A percentile compares a stretch with the other conserved stretches of the same genome.
These are phyloP conservation scores for Neuroterus valhalla DNA, from an alignment of 1,140 invertebrate genomes.

Conservation along the genomic window DNA sequence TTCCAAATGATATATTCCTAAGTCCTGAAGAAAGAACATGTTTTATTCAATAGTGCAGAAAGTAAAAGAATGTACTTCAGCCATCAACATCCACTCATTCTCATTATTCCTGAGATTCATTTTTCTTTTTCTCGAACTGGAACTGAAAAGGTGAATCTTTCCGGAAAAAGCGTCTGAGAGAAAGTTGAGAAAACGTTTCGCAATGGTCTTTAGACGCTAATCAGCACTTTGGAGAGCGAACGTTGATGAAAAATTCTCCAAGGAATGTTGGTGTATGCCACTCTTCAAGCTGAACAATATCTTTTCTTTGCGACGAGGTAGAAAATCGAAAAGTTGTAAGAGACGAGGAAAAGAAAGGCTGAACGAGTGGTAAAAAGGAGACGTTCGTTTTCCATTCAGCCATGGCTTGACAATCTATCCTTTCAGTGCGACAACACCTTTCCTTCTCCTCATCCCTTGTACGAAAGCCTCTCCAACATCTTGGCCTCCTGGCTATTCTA, in stretches of 20 bases:
- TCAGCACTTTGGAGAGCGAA: slow-evolving; percentile 63
- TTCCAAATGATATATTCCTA: no score
- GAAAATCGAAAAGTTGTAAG: slow-evolving; percentile 58
- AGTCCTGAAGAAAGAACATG: no score
- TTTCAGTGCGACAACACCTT: slow-evolving; percentile 50
- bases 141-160: neutral
- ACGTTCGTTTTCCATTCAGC: slow-evolving; percentile 59
- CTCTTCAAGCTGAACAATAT: slow-evolving; percentile 59
- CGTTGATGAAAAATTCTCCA: slow-evolving; percentile 66
- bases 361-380: slow-evolving; percentile 57
- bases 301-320: slow-evolving; percentile 63
- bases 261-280: slow-evolving; percentile 30
- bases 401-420: slow-evolving; percentile 66
- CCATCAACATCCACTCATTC: slow-evolving; percentile 8
- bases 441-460: slow-evolving; percentile 31
- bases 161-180: neutral
- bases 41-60: neutral
- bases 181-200: neutral
- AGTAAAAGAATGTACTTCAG: neutral
- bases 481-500: slow-evolving; percentile 22
- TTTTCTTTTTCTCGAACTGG: neutral
- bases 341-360: slow-evolving; percentile 57
- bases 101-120: neutral
- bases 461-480: neutral
- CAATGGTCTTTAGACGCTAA: slow-evolving; percentile 55